Conservation (phyloP, 2,797 vertebrate species). For the Molossus molossus region DNA sequence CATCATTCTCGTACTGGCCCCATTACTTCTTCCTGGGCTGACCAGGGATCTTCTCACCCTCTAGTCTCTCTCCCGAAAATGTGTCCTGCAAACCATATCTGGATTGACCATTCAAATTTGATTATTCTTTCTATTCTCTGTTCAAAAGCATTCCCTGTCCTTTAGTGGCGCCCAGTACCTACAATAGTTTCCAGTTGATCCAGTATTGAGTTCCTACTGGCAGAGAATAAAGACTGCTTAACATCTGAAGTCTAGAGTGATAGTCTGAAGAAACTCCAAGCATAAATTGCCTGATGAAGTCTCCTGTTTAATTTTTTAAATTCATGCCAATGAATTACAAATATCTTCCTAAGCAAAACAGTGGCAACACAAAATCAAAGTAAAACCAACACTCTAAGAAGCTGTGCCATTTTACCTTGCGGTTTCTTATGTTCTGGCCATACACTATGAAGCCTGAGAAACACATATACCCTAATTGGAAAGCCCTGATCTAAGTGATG, state of each 20-base stretch:
- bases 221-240: background rate
- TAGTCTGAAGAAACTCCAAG: background rate
- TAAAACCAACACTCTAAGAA: background rate
- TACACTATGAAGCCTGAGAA: rapidly evolving
- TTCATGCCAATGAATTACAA: slow-evolving; percentile 30
- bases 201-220: background rate
- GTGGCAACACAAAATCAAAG: background rate
- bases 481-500: background rate
- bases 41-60: background rate
- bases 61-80: background rate
- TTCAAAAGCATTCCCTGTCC: background rate
- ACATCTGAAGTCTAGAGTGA: background rate
- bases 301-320: slow-evolving; percentile 47
- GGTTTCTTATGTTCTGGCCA: background rate
- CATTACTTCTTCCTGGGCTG: background rate
- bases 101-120: background rate
- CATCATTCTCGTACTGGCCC: background rate
- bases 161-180: background rate
- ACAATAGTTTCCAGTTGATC: background rate
- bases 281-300: background rate
- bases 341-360: background rate
- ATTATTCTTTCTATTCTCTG: background rate
- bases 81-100: background rate
- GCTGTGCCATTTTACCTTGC: background rate
- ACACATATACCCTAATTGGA: background rate